Percentiles rank a stretch among this genome's conserved stretches.
Conservation (phyloP, 2,797 vertebrate species). For the Enteromius trimaculatus region DNA sequence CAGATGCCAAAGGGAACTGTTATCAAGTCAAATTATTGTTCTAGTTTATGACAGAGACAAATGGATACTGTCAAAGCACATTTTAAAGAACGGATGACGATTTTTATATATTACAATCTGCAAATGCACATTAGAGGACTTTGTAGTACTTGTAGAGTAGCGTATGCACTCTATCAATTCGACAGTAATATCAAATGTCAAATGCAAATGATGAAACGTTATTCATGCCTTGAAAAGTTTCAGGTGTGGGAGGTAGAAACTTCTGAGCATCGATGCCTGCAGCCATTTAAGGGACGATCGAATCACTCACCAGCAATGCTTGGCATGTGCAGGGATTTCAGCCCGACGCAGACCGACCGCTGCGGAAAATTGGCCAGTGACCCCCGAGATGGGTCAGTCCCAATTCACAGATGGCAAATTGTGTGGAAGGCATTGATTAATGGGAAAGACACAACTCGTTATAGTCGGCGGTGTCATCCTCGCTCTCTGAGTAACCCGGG, state of each 20-base stretch:
- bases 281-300: conserved; percentile 65
- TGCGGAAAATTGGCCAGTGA: conserved; percentile 81
- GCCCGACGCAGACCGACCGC: conserved; percentile 69
- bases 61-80: conserved; percentile 19
- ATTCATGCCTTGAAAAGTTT: conserved; percentile 38
- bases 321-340: conserved; percentile 71
- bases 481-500: conserved; percentile 42
- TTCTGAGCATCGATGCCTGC: neutral
- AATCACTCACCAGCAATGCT: conserved; percentile 76
- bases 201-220: conserved; percentile 41
- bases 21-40: conserved; percentile 20
- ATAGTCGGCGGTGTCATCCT: conserved; percentile 74
- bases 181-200: conserved; percentile 42
- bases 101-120: conserved; percentile 19
- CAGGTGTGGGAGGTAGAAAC: conserved; percentile 38
- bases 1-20: conserved; percentile 19
- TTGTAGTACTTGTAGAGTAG: conserved; percentile 13
- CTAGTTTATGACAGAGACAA: conserved; percentile 36
- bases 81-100: neutral
- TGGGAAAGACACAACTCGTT: conserved; percentile 80
- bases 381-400: conserved; percentile 79
- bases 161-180: conserved; percentile 26
- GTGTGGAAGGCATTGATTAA: conserved; percentile 86
- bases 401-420: conserved; percentile 83
- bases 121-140: conserved; percentile 23